Evolutionary conservation across 2,888 invertebrate species (phyloP).

Genomic region (Hetaerina titia): DNA sequence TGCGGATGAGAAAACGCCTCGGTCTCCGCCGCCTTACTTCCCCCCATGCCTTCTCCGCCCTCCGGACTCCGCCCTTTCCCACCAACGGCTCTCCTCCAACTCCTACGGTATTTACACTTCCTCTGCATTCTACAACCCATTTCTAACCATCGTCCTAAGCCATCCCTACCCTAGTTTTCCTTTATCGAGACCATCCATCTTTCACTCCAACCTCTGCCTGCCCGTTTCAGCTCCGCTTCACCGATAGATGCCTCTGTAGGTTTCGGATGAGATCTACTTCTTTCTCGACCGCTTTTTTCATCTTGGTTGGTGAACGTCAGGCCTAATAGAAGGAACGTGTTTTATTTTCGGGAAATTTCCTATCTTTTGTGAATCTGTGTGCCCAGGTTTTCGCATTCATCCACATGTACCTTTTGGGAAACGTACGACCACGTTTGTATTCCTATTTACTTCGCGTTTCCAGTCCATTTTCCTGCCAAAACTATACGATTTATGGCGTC

Average conservation of each 20-base stretch:
- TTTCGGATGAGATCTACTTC: neutral
- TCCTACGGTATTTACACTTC: neutral
- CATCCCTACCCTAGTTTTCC: neutral
- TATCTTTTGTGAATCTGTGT: too few relatives aligned
- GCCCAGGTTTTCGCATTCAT: too few relatives aligned
- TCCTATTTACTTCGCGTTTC: too few relatives aligned
- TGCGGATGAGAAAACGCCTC: neutral
- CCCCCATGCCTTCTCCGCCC: neutral
- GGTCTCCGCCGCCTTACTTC: neutral
- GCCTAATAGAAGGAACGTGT: neutral
- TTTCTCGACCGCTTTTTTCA: neutral
- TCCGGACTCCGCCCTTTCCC: neutral
- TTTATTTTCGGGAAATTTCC: slow-evolving; percentile 2
- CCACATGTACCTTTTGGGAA: too few relatives aligned
- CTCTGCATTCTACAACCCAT: neutral
- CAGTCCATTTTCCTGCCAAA: too few relatives aligned
- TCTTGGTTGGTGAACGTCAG: neutral
- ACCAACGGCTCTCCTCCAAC: neutral
- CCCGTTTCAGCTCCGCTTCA: neutral
- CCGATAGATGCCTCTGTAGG: neutral
- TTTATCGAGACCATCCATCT: neutral
- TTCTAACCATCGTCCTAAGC: neutral
- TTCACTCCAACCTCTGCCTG: neutral
- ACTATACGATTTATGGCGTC: too few relatives aligned
- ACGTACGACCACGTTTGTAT: too few relatives aligned